Base-by-base conservation (phyloP, 1,140 invertebrate genomes). In the Drosophila funebris region DNA sequence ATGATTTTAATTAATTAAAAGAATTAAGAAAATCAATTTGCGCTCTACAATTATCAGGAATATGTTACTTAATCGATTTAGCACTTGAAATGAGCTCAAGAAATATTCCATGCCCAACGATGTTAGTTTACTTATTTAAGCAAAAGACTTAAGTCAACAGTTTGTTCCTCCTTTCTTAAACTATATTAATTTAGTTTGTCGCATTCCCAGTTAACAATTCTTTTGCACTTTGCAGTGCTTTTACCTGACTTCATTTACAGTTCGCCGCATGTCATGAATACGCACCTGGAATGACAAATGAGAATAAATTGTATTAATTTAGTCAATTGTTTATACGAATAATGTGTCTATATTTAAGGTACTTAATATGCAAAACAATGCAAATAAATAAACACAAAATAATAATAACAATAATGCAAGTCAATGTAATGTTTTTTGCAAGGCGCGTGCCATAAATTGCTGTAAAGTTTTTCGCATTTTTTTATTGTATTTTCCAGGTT, bases 271-370 rank as follows among this genome's bases (percentile, higher is more conserved):
- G 33, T 50, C 33, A 20, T 57, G 39, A 31, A 77, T 84, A 88
- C 82, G 82, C 75, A 88, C 82, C 82, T 88, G 83, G 4, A 87
- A 87, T 18, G 70, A 88, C 24, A 88, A 54, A 56, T 44, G 27
- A 72, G 9, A 60, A 31, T 50, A 36, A 72, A 62, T 69, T 48
- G 63, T 71, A 50, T 13, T 60, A 39, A 13, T 56, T 29, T 41
- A 71, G 61, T 71, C 71, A 82, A 82, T 69, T 76, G 76, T 58
- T 57, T 50, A 71, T 63, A 43, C 37, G 24, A 14, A 58, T 29
- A 54, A 61, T 61, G 54, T n/a, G 37, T 13, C 29, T 67, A 44
- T 67, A 67, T 67, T 50, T 58, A 72, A 64, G 8, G 31, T 24
- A 44, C 13, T 57, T 56, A 33, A 22, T 24, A 48, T 11, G 33